phyloP scores from a whole-genome alignment of 2,113 vertebrate genomes.

The Micromys minutus region DNA sequence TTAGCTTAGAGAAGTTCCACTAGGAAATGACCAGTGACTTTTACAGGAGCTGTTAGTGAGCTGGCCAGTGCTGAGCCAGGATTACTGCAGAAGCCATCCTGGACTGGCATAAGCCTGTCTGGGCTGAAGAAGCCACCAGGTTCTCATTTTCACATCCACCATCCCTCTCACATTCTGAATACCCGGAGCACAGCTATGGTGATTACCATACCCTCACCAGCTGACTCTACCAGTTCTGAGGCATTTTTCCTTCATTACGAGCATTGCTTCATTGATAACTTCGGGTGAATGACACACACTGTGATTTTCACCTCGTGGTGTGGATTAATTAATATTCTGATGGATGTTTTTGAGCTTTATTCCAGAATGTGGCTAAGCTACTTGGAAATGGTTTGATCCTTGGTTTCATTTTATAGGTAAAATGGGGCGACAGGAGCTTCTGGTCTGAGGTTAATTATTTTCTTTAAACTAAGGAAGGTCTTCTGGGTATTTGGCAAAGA shows the following conservation, averaged over 20 bases:
- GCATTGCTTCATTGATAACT: not conserved
- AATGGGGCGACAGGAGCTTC: not conserved
- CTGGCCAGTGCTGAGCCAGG: not conserved
- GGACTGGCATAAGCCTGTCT: not conserved
- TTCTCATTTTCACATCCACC: not conserved
- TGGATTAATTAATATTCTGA: not conserved
- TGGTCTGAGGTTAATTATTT: not conserved
- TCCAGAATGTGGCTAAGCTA: not conserved
- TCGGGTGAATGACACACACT: not conserved
- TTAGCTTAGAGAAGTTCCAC: not conserved
- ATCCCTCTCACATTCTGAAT: not conserved
- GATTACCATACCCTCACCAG: not conserved
- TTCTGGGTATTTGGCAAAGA: not conserved
- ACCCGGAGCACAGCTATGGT: not conserved
- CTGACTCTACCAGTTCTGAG: not conserved
- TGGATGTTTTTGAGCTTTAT: not conserved
- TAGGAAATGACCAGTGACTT: not conserved
- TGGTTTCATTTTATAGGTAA: not conserved
- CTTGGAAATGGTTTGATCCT: not conserved
- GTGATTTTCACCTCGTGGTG: not conserved
- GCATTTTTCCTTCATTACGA: not conserved
- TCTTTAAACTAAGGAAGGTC: not conserved
- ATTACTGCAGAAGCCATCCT: not conserved
- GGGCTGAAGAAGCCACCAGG: not conserved
- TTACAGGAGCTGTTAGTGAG: not conserved